Percentiles rank a stretch among this genome's conserved stretches.
Evolutionary conservation across 2,797 vertebrate genomes (phyloP).

Genomic region (Smutsia gigantea): DNA sequence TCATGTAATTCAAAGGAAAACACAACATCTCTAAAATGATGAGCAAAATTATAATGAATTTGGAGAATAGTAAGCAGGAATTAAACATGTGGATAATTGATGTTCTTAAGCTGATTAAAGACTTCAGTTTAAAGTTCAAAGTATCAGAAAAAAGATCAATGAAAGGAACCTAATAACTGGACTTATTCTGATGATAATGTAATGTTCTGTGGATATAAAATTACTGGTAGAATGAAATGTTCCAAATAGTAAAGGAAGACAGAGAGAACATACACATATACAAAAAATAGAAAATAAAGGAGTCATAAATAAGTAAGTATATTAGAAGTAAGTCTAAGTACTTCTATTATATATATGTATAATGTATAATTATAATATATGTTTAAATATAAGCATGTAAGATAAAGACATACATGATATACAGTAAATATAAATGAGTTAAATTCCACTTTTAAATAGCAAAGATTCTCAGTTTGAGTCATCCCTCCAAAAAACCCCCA

Average conservation of each 20-base stretch:
- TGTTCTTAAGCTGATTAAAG: not conserved
- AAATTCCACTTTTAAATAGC: not conserved
- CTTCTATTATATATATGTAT: too few relatives aligned
- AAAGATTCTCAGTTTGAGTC: not conserved
- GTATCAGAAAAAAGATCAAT: not conserved
- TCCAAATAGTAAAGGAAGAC: not conserved
- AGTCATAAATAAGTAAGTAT: not conserved
- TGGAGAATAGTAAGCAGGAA: not conserved
- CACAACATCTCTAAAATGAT: not conserved
- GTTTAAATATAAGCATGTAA: too few relatives aligned
- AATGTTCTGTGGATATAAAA: not conserved
- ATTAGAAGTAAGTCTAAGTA: not conserved
- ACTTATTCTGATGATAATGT: constrained; percentile 7
- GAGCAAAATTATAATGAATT: not conserved
- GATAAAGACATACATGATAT: not conserved
- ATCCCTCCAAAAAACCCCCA: not conserved
- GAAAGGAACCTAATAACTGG: not conserved
- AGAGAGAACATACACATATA: not conserved
- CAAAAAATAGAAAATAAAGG: not conserved
- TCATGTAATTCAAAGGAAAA: not conserved
- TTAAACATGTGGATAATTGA: not conserved
- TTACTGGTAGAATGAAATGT: not conserved
- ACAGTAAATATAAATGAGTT: constrained; percentile 23
- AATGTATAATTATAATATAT: too few relatives aligned
- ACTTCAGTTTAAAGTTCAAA: not conserved